Conservation (phyloP, 2,888 invertebrate species). For the Lasioglossum lativentre region DNA sequence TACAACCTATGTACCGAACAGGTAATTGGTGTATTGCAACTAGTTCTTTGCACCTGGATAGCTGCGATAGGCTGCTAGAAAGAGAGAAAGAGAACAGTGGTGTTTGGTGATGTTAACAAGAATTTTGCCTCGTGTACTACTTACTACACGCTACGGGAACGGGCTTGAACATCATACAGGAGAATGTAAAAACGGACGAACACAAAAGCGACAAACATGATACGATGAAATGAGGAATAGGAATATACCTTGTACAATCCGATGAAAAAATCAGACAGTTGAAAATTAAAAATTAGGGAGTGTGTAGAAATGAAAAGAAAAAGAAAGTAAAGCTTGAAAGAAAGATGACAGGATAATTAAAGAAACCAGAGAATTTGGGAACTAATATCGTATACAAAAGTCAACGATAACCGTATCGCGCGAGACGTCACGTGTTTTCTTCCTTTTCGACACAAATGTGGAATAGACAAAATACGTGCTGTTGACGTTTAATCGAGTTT, state of each 20-base stretch:
- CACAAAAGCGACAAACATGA: conserved; percentile 83
- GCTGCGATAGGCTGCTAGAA: conserved; percentile 85
- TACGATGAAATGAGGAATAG: neutral
- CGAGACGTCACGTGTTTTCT: conserved; percentile 29
- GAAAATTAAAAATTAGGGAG: neutral
- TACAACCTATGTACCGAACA: conserved; percentile 79
- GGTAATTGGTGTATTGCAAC: conserved; percentile 83
- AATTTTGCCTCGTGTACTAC: conserved; percentile 83
- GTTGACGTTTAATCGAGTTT: neutral
- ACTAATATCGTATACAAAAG: conserved; percentile 51
- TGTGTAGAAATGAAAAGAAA: neutral
- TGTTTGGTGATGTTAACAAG: conserved; percentile 83
- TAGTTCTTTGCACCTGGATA: conserved; percentile 84
- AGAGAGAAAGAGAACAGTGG: conserved; percentile 85
- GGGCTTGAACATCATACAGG: conserved; percentile 77
- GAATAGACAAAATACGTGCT: neutral
- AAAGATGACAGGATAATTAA: conserved; percentile 8
- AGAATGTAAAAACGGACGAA: conserved; percentile 76
- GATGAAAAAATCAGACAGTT: conserved; percentile 20
- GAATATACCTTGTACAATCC: conserved; percentile 32
- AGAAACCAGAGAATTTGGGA: conserved; percentile 15
- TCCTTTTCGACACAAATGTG: neutral
- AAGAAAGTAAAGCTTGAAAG: neutral
- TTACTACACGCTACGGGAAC: conserved; percentile 83
- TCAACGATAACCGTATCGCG: conserved; percentile 51